Percentiles rank a stretch among this genome's conserved stretches.
Evolutionary conservation across 2,888 invertebrate genomes (phyloP).

Genomic region (Villa cingulata): DNA sequence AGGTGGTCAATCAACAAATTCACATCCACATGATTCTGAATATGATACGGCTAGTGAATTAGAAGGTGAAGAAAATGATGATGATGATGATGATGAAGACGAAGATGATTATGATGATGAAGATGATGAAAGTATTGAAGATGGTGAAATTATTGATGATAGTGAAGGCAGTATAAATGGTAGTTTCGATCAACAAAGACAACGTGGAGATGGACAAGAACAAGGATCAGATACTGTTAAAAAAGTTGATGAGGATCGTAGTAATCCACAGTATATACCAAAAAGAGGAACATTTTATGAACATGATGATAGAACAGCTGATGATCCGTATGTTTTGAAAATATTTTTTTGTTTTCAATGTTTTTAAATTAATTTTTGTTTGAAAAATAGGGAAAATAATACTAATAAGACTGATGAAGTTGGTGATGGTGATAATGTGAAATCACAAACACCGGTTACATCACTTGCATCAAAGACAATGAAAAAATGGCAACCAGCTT

Average conservation of each 20-base stretch:
- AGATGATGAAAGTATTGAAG: slow-evolving; percentile 13
- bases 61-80: slow-evolving; percentile 28
- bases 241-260: slow-evolving; percentile 81
- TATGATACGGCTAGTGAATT: slow-evolving; percentile 37
- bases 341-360: slow-evolving; percentile 7
- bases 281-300: slow-evolving; percentile 93
- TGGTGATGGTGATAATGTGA: slow-evolving; percentile 28
- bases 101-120: slow-evolving; percentile 10
- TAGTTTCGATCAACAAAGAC: slow-evolving; percentile 37
- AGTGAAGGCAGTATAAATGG: slow-evolving; percentile 21
- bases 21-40: slow-evolving; percentile 36
- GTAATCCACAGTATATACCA: slow-evolving; percentile 95
- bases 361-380: slow-evolving; percentile 6
- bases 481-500: slow-evolving; percentile 36
- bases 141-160: too few species aligned
- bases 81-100: slow-evolving; percentile 26
- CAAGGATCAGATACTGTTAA: slow-evolving; percentile 43
- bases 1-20: slow-evolving; percentile 27
- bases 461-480: slow-evolving; percentile 32
- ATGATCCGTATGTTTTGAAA: slow-evolving; percentile 43
- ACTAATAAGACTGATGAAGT: slow-evolving; percentile 23
- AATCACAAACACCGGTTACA: slow-evolving; percentile 24
- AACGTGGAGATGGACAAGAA: slow-evolving; percentile 57
- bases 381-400: slow-evolving; percentile 26
- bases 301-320: slow-evolving; percentile 80